These are phyloP conservation scores for Hirtodrosophila cameraria DNA, from an alignment of 2,888 invertebrate species.

Conservation along the genomic window DNA sequence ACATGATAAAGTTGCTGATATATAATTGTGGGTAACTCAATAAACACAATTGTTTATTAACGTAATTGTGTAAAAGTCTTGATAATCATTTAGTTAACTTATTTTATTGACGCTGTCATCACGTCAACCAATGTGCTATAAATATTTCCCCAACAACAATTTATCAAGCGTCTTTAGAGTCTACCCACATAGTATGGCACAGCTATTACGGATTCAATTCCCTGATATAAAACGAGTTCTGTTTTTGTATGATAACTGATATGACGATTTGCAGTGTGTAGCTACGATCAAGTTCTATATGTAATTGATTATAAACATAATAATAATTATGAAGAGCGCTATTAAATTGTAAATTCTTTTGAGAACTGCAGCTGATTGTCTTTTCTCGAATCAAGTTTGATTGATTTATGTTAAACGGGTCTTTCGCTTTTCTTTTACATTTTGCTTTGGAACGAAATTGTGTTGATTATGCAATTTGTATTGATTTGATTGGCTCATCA, in stretches of 20 bases:
- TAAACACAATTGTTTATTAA: conserved; percentile 8
- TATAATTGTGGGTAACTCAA: conserved; percentile 10
- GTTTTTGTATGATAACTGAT: conserved; percentile 10
- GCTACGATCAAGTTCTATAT: background rate
- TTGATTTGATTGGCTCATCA: conserved; percentile 13
- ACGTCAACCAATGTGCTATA: conserved; percentile 9
- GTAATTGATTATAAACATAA: conserved; percentile 5
- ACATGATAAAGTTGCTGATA: background rate
- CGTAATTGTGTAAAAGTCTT: background rate
- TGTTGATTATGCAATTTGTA: conserved; percentile 5
- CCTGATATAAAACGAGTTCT: conserved; percentile 6
- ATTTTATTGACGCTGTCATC: conserved; percentile 12
- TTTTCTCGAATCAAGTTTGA: no score
- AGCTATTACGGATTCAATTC: conserved; percentile 14
- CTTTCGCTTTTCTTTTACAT: no score
- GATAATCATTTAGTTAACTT: conserved; percentile 19
- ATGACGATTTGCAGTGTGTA: conserved; percentile 2
- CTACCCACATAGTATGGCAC: conserved; percentile 7
- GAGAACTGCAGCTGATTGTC: background rate
- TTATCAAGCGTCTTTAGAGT: conserved; percentile 1
- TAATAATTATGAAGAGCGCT: no score
- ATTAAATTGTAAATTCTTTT: background rate
- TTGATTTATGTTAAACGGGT: conserved; percentile 1
- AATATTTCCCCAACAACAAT: conserved; percentile 13
- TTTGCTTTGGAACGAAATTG: no score